Evolutionary conservation across 1,140 invertebrate genomes (phyloP).

Genomic region (Calephelis virginiensis): DNA sequence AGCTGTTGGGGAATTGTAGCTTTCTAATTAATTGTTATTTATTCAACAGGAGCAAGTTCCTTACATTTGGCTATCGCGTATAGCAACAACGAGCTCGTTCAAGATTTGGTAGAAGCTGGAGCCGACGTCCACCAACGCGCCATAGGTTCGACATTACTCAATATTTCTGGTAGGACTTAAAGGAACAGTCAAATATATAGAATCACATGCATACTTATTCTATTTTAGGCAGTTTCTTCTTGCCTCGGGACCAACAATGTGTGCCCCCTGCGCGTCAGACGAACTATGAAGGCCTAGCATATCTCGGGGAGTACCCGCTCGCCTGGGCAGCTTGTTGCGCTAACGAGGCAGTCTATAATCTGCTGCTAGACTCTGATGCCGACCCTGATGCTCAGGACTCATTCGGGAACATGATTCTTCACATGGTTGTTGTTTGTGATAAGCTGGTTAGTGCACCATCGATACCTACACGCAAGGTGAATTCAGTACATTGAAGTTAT

Average conservation of each 20-base stretch:
- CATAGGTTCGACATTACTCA: slow-evolving; percentile 81
- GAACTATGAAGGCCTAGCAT: slow-evolving; percentile 96
- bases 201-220: no score
- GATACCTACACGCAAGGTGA: background rate
- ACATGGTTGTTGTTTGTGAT: slow-evolving; percentile 98
- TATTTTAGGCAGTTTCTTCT: slow-evolving; percentile 88
- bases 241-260: slow-evolving; percentile 93
- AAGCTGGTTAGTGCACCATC: slow-evolving; percentile 86
- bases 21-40: slow-evolving; percentile 2
- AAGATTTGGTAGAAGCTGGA: slow-evolving; percentile 93
- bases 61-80: slow-evolving; percentile 98
- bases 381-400: slow-evolving; percentile 95
- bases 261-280: slow-evolving; percentile 86
- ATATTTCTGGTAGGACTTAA: no score
- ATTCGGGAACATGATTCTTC: slow-evolving; percentile 97
- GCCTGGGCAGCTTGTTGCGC: slow-evolving; percentile 98
- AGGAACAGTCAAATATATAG: no score
- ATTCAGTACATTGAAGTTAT: no score
- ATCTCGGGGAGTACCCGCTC: slow-evolving; percentile 96
- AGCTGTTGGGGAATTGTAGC: background rate
- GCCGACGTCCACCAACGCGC: slow-evolving; percentile 95
- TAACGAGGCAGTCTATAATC: slow-evolving; percentile 98
- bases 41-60: slow-evolving; percentile 88
- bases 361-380: slow-evolving; percentile 93
- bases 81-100: slow-evolving; percentile 96